A percentile compares a stretch with the other conserved stretches of the same genome.
These are phyloP conservation scores for Carabus problematicus DNA, from an alignment of 2,888 invertebrate genomes.

Conservation along the genomic window DNA sequence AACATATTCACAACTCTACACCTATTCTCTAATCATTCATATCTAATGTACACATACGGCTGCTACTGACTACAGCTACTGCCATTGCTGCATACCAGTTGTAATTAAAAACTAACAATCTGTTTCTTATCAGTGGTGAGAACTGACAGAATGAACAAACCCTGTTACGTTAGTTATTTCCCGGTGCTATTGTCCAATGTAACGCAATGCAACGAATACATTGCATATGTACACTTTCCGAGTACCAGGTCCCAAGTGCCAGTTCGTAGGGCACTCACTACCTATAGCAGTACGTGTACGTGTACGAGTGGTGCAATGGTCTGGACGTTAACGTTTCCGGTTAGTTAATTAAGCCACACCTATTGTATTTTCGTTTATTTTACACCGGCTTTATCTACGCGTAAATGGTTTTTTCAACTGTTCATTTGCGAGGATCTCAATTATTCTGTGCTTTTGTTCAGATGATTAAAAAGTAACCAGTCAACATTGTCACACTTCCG, in stretches of 20 bases:
- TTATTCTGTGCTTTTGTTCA: background rate
- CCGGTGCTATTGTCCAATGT: background rate
- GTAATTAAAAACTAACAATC: too few relatives aligned
- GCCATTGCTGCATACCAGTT: too few relatives aligned
- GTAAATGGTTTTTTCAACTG: slow-evolving; percentile 12
- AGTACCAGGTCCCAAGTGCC: background rate
- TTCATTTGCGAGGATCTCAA: slow-evolving; percentile 20
- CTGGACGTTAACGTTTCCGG: slow-evolving; percentile 20
- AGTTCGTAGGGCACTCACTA: background rate
- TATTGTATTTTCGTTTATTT: slow-evolving; percentile 26
- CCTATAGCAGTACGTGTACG: background rate
- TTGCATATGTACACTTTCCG: background rate
- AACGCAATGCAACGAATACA: slow-evolving; percentile 11
- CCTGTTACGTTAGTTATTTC: too few relatives aligned
- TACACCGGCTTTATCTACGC: slow-evolving; percentile 1
- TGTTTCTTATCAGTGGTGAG: too few relatives aligned
- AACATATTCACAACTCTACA: too few relatives aligned
- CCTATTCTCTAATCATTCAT: too few relatives aligned
- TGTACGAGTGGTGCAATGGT: slow-evolving; percentile 7
- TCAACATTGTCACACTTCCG: background rate
- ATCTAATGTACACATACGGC: too few relatives aligned
- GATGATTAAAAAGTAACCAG: slow-evolving; percentile 7
- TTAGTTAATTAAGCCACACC: slow-evolving; percentile 33
- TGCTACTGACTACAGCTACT: too few relatives aligned
- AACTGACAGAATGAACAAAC: too few relatives aligned